phyloP scores from a whole-genome alignment of 2,797 vertebrate genomes.

The Rhinogobio ventralis region DNA sequence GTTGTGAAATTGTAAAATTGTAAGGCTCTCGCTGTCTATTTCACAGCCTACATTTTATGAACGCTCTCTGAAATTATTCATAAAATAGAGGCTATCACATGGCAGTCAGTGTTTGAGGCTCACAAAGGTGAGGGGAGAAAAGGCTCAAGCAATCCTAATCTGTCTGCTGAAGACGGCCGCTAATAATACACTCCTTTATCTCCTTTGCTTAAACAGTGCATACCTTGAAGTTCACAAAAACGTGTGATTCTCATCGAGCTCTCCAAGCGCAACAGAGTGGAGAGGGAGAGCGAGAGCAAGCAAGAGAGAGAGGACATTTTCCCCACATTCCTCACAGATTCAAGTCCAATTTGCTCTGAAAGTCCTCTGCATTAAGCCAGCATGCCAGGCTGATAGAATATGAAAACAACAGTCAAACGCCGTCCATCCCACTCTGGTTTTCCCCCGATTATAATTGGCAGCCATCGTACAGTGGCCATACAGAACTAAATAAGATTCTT shows the following conservation, averaged over 20 bases:
- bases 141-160: slow-evolving; percentile 68
- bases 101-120: slow-evolving; percentile 69
- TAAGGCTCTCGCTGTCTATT: slow-evolving; percentile 74
- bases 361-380: slow-evolving; percentile 62
- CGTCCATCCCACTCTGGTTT: slow-evolving; percentile 50
- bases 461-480: not conserved
- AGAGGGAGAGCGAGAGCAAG: not conserved
- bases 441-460: slow-evolving; percentile 11
- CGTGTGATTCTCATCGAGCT: slow-evolving; percentile 69
- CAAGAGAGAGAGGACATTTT: slow-evolving; percentile 1
- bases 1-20: slow-evolving; percentile 83
- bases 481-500: slow-evolving; percentile 27
- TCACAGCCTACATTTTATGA: slow-evolving; percentile 68
- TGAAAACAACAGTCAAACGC: slow-evolving; percentile 61
- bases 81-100: slow-evolving; percentile 74
- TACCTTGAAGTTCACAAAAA: slow-evolving; percentile 73
- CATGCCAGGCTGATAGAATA: slow-evolving; percentile 64
- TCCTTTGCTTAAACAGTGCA: slow-evolving; percentile 72
- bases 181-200: slow-evolving; percentile 72
- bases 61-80: slow-evolving; percentile 75
- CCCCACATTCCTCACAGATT: slow-evolving; percentile 71
- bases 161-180: slow-evolving; percentile 68
- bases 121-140: slow-evolving; percentile 62
- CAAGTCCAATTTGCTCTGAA: slow-evolving; percentile 76
- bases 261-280: slow-evolving; percentile 57